Percentiles rank a stretch among this genome's conserved stretches.
phyloP scores from a whole-genome alignment of 2,797 vertebrate genomes.

The Ataeniobius toweri region DNA sequence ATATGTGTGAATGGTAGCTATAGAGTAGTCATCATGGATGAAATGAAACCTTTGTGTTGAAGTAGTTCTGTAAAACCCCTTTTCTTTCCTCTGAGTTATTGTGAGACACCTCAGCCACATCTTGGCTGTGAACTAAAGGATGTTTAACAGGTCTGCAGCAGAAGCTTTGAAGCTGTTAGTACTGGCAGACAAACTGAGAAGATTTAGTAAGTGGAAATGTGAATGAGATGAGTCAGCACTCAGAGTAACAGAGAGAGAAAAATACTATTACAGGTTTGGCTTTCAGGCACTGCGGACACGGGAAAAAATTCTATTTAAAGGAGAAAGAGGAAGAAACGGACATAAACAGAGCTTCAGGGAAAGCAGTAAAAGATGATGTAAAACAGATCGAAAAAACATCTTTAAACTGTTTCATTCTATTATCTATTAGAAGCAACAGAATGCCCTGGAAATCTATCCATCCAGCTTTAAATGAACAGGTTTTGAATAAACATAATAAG shows the following conservation, averaged over 20 bases:
- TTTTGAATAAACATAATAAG: background rate
- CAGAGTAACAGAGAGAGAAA: slow-evolving; percentile 14
- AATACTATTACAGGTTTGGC: slow-evolving; percentile 22
- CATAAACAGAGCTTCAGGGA: slow-evolving; percentile 25
- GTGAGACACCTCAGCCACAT: slow-evolving; percentile 2
- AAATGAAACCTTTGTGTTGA: slow-evolving; percentile 14
- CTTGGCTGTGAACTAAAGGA: slow-evolving; percentile 13
- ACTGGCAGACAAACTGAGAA: slow-evolving; percentile 8
- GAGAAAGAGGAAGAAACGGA: slow-evolving; percentile 12
- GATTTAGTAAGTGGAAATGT: slow-evolving; percentile 18
- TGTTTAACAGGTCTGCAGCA: slow-evolving; percentile 9
- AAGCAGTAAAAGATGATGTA: background rate
- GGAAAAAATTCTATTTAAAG: slow-evolving; percentile 16
- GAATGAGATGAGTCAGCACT: slow-evolving; percentile 33
- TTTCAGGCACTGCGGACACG: slow-evolving; percentile 17
- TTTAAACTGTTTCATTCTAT: background rate
- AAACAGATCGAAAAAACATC: slow-evolving; percentile 13
- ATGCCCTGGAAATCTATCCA: background rate
- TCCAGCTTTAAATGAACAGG: background rate
- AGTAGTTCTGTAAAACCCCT: slow-evolving; percentile 13
- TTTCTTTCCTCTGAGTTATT: slow-evolving; percentile 4
- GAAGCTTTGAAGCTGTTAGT: slow-evolving; percentile 7
- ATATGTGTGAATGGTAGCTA: background rate
- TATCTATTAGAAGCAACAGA: background rate
- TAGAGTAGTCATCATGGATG: slow-evolving; percentile 2